Conservation (phyloP, 2,888 invertebrate genomes). For the Ectropis crepuscularia region DNA sequence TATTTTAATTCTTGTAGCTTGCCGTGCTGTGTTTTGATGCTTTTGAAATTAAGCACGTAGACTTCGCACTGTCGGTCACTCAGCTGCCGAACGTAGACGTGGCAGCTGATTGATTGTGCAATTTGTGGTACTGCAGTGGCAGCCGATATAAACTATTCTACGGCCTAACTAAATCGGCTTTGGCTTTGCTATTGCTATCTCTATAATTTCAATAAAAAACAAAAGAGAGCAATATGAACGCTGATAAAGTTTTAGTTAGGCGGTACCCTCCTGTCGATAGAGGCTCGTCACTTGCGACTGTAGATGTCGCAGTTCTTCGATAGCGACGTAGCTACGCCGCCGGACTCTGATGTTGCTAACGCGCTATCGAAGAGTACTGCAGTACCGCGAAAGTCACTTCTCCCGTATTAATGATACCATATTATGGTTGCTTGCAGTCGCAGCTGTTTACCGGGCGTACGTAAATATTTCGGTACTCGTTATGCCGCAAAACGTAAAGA, state of each 20-base stretch:
- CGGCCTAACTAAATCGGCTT: too few species aligned
- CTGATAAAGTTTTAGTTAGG: too few species aligned
- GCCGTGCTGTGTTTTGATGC: constrained; percentile 42
- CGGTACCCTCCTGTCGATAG: too few species aligned
- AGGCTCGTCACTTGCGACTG: too few species aligned
- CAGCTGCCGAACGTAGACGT: too few species aligned
- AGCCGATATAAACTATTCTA: neutral
- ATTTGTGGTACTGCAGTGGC: constrained; percentile 4
- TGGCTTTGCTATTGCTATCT: too few species aligned
- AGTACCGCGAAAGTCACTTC: constrained; percentile 46
- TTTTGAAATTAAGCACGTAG: constrained; percentile 47
- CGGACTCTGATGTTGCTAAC: too few species aligned
- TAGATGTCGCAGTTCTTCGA: too few species aligned
- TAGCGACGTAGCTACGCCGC: too few species aligned
- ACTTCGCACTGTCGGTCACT: constrained; percentile 1
- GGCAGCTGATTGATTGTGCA: too few species aligned
- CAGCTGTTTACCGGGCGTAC: constrained; percentile 88
- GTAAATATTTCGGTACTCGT: constrained; percentile 75
- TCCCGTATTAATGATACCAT: constrained; percentile 67
- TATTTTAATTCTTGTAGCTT: constrained; percentile 20
- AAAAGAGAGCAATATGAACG: too few species aligned
- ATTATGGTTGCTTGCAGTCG: constrained; percentile 85
- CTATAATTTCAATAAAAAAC: too few species aligned
- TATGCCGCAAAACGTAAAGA: constrained; percentile 65
- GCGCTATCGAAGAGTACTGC: neutral